These are phyloP conservation scores for Pseudonaja textilis DNA, from an alignment of 2,113 vertebrate species.

Conservation along the genomic window DNA sequence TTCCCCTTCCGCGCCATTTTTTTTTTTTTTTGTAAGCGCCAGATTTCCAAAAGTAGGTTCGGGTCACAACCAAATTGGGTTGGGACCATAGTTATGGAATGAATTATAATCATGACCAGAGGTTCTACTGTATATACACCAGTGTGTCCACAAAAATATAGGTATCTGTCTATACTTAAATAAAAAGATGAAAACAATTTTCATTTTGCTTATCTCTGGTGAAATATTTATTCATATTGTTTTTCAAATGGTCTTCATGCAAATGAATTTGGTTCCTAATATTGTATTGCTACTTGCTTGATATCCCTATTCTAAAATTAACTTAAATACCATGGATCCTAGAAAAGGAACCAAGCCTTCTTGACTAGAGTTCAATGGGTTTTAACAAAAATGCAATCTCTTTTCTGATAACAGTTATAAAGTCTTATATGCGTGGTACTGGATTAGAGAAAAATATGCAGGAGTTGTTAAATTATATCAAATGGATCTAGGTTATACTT, in stretches of 20 bases:
- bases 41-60: too few species aligned
- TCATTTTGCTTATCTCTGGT: neutral
- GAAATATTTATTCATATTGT: neutral
- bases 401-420: neutral
- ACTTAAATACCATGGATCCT: neutral
- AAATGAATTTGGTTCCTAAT: neutral
- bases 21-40: too few species aligned
- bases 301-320: conserved; percentile 33
- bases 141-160: neutral
- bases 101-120: too few species aligned
- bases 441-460: neutral
- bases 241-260: neutral
- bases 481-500: neutral
- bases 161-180: neutral
- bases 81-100: too few species aligned
- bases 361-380: neutral
- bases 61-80: too few species aligned
- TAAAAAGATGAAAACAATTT: rapidly evolving
- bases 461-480: neutral
- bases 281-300: neutral
- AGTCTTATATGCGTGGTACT: neutral
- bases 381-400: neutral
- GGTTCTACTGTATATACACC: neutral
- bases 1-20: too few species aligned
- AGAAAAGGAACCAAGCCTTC: neutral